These are phyloP conservation scores for Leistus spinibarbis DNA, from an alignment of 2,888 invertebrate species.

Conservation along the genomic window DNA sequence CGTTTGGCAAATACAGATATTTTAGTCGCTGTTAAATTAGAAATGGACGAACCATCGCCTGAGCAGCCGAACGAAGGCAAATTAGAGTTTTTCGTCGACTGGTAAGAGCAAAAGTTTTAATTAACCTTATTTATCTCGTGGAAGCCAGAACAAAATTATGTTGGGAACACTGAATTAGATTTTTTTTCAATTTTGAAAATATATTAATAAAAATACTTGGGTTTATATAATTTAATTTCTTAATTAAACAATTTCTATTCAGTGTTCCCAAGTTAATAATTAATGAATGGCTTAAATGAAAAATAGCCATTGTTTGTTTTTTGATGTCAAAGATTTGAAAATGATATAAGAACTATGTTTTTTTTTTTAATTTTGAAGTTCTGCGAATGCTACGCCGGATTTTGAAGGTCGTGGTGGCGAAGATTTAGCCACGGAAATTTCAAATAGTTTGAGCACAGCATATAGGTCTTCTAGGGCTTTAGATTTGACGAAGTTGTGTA, in stretches of 20 bases:
- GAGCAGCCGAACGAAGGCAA: constrained; percentile 81
- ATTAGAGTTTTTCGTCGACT: constrained; percentile 95
- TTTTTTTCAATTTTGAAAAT: no score
- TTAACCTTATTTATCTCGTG: no score
- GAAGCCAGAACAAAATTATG: no score
- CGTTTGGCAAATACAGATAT: constrained; percentile 92
- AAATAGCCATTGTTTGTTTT: no score
- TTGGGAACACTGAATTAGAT: not conserved
- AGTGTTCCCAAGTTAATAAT: not conserved
- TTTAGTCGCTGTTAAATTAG: constrained; percentile 89
- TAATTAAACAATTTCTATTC: not conserved
- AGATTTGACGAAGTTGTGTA: constrained; percentile 78
- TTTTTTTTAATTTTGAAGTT: constrained; percentile 68
- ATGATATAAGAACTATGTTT: no score
- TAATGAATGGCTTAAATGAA: no score
- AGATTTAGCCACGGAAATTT: constrained; percentile 82
- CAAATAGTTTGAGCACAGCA: constrained; percentile 77
- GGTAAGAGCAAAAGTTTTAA: constrained; percentile 60
- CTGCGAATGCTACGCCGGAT: constrained; percentile 95
- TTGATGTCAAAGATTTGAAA: no score
- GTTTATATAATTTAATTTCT: no score
- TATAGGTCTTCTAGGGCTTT: constrained; percentile 80
- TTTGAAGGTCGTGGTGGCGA: constrained; percentile 98
- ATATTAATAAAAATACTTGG: no score
- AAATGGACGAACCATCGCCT: constrained; percentile 79